Evolutionary conservation across 2,888 invertebrate species (phyloP), one percentile per base, ranked within the genome.

Genomic region (Eustalomyia histrio): DNA sequence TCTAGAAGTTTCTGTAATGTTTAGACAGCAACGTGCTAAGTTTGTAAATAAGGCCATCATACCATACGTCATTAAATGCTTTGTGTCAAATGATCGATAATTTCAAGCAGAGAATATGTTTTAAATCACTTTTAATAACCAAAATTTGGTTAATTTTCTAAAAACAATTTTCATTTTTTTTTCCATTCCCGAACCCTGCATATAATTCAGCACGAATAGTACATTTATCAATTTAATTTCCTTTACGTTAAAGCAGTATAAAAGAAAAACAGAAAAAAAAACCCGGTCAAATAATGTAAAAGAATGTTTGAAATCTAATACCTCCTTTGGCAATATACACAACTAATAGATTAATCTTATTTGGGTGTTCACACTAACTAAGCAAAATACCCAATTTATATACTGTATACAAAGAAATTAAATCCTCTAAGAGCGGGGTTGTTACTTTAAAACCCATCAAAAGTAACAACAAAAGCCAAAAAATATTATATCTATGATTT

Each of bases 181-280:
- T 29, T 39, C 1, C 39, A 39, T 1, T 47, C 17, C 39, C 21
- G 3, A 12, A 35, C 9, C 18, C 39, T 67, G 29, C 10, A 29
- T 17, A n/a, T 50, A 16, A 14, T 60, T 35, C 24, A 61, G 35
- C 72, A 72, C 60, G 72, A 61, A 8, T 50, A 33, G 2, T 17
- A 55, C 67, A 61, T 72, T 72, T 55, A 55, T 57, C 61, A 72
- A 55, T 39, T 72, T 35, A 61, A 61, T 76, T 60, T 60, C 53
- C 39, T 71, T 53, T 52, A 33, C 29, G n/a, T 47, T 21, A 35
- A n/a, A 21, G 29, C 29, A 29, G 29, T 29, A 29, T 4, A 4
- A 17, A 16, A 43, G 55, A 43, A 24, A 24, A 29, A 16, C 21
- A 21, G n/a, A n/a, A n/a, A n/a, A n/a, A n/a, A 50, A 50, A 57